phyloP scores from a whole-genome alignment of 2,113 vertebrate species.

The Sapayoa aenigma region DNA sequence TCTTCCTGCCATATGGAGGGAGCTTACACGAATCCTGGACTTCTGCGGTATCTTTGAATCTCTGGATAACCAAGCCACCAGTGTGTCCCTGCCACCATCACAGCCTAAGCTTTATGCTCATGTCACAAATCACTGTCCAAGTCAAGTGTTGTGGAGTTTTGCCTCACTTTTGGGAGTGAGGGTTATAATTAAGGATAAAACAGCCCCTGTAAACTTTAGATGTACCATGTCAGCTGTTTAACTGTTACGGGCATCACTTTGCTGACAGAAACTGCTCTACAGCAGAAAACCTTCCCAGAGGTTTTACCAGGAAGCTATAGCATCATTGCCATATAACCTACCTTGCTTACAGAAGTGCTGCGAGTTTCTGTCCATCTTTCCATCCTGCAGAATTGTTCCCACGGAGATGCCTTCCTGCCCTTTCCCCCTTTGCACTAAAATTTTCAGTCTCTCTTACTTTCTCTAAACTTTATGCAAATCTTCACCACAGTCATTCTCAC shows the following conservation, averaged over 20 bases:
- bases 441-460: background rate
- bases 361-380: background rate
- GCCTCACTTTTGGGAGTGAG: background rate
- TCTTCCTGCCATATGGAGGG: background rate
- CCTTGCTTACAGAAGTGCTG: background rate
- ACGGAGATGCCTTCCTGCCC: background rate
- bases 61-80: background rate
- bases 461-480: background rate
- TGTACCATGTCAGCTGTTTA: no score
- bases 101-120: background rate
- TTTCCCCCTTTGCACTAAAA: background rate
- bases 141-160: background rate
- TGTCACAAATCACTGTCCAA: accelerated
- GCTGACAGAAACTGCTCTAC: background rate
- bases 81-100: background rate
- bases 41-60: background rate
- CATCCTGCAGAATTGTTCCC: background rate
- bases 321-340: accelerated
- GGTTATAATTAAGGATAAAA: background rate
- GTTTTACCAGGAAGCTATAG: background rate
- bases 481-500: background rate
- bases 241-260: background rate
- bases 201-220: background rate
- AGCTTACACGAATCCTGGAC: background rate
- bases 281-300: background rate